phyloP scores from a whole-genome alignment of 2,888 invertebrate genomes.

The Tethea ocularis region DNA sequence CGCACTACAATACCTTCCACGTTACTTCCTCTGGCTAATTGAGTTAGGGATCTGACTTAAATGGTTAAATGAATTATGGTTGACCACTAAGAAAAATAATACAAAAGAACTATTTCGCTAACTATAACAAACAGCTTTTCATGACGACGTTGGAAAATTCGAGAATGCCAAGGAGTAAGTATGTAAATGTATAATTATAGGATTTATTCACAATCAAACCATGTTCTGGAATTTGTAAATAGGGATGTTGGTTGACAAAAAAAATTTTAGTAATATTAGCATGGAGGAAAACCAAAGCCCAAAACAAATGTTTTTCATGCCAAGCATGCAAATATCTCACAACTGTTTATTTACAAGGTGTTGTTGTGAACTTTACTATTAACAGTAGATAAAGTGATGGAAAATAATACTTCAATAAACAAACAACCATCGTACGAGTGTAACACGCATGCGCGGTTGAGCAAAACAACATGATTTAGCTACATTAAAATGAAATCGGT shows the following conservation, averaged over 20 bases:
- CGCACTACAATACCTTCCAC: conserved; percentile 12
- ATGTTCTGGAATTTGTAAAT: neutral
- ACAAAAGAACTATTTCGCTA: no score
- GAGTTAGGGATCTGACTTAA: neutral
- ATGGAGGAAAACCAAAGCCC: neutral
- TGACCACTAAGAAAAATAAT: neutral
- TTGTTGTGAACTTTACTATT: conserved; percentile 1
- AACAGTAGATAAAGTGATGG: conserved; percentile 3
- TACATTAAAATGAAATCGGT: neutral
- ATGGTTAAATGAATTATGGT: neutral
- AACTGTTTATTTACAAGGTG: neutral
- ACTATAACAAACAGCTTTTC: no score
- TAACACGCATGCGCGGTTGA: neutral
- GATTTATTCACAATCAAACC: neutral
- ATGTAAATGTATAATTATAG: no score
- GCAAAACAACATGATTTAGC: neutral
- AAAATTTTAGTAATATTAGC: no score
- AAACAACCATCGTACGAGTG: neutral
- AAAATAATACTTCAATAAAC: conserved; percentile 2
- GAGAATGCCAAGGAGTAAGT: no score
- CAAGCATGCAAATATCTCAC: neutral
- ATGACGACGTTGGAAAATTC: no score
- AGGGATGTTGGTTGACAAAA: no score
- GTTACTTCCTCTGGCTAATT: conserved; percentile 2
- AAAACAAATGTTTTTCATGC: neutral